Base-by-base conservation (phyloP, 2,797 vertebrate genomes). In the Tapirus indicus region DNA sequence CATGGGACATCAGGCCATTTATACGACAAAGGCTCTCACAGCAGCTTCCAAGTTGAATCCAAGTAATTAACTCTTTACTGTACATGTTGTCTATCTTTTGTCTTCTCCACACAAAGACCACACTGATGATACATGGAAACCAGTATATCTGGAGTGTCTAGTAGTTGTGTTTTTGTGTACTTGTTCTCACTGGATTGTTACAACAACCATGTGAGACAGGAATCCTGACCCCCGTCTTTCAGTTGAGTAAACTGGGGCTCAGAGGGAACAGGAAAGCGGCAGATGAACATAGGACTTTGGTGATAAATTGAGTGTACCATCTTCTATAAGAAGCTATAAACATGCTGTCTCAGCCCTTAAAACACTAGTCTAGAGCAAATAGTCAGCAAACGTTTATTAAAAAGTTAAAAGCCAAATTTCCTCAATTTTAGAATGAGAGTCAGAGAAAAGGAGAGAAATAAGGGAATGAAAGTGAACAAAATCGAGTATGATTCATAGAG, bases 321-420 rank as follows among this genome's bases (percentile, higher is more conserved):
- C 54, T 84, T 47, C 41, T 69, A 5, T 27, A 38, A 58, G 66
- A 88, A 47, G 32, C 13, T 86, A 9, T 18, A 25, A 23, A 41
- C 3, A 14, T 68, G 17, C 2, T 88, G 68, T 84, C 49, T 4
- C 58, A 32, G 16, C 68, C 54, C 18, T 74, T 44, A 89, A 82
- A 56, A 35, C 5, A 90, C 25, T 23, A 12, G 29, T 71, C 29
- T 71, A 58, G 3, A 85, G 35, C 2, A 93, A 21, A 47, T 58
- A 88, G 23, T 54, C 32, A 79, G 8, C 9, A 85, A 56, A 68
- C 9, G 2, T 62, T 90, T 62, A 77, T 80, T 87, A 72, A n/a
- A 84, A 96, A 82, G 16, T 80, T 94, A 88, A 94, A 94, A 82
- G 44, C 3, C 27, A 86, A 58, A 89, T 74, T 49, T 68, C 41